A percentile compares a stretch with the other conserved stretches of the same genome.
Conservation (phyloP, 2,797 vertebrate species). For the Spheniscus humboldti region DNA sequence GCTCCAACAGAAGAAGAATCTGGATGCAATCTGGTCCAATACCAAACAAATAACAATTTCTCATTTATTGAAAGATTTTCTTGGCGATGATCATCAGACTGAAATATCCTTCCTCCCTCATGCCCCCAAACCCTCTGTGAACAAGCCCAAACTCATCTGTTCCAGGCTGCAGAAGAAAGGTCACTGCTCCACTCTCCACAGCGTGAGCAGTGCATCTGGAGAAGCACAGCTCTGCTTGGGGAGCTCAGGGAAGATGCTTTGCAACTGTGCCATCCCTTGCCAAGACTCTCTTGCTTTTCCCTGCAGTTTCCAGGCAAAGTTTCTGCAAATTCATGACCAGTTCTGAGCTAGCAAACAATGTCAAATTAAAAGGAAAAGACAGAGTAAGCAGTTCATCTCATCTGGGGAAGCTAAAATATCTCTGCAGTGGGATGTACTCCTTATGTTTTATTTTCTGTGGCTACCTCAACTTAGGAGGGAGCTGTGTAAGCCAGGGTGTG, state of each 20-base stretch:
- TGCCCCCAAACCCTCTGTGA: neutral
- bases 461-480: neutral
- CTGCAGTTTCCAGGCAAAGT: neutral
- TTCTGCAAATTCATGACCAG: neutral
- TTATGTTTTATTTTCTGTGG: neutral
- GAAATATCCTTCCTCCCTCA: neutral
- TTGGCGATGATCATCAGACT: neutral
- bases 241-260: neutral
- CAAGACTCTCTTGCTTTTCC: neutral
- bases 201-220: accelerated
- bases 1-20: neutral
- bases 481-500: neutral
- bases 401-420: neutral
- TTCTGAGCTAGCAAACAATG: neutral
- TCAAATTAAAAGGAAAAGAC: neutral
- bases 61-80: neutral
- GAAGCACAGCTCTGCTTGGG: neutral
- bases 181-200: neutral
- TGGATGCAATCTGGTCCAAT: neutral
- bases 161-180: neutral
- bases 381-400: neutral
- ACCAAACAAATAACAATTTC: neutral
- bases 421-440: neutral
- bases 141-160: neutral
- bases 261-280: neutral